Conservation (phyloP, 2,113 vertebrate species). For the Tauraco erythrolophus region DNA sequence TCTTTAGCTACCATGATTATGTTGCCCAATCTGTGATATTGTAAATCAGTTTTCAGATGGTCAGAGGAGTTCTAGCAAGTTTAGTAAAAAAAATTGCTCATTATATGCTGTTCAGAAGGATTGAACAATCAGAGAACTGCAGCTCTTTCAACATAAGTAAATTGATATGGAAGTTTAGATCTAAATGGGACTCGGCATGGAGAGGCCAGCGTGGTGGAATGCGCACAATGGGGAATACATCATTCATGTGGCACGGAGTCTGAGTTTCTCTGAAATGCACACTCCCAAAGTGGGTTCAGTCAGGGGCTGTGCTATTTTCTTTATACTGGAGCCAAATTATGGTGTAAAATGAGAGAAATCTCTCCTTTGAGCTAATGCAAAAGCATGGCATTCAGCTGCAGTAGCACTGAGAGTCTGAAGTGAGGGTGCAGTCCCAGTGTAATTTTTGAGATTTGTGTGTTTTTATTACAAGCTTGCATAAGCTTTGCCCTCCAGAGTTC, state of each 20-base stretch:
- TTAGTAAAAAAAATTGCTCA: conserved; percentile 26
- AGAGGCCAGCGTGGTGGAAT: neutral
- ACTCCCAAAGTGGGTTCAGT: neutral
- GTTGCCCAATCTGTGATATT: conserved; percentile 72
- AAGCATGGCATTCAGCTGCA: neutral
- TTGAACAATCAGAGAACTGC: neutral
- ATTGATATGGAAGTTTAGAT: neutral
- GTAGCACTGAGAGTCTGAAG: neutral
- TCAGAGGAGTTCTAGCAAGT: conserved; percentile 27
- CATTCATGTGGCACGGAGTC: neutral
- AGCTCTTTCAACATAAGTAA: neutral
- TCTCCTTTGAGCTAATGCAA: neutral
- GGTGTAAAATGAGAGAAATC: neutral
- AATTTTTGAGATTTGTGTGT: neutral
- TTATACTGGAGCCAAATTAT: neutral
- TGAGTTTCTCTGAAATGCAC: neutral
- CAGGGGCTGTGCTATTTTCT: neutral
- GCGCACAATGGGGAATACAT: neutral
- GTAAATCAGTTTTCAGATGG: conserved; percentile 70
- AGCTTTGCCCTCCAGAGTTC: conserved; percentile 16
- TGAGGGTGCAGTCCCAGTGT: neutral
- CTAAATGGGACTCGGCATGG: neutral
- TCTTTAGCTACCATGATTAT: conserved; percentile 72
- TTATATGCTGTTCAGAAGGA: conserved; percentile 33
- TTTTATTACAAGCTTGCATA: neutral